Evolutionary conservation across 2,888 invertebrate genomes (phyloP), one percentile per base, ranked within the genome.

Genomic region (Nasonia oneida): DNA sequence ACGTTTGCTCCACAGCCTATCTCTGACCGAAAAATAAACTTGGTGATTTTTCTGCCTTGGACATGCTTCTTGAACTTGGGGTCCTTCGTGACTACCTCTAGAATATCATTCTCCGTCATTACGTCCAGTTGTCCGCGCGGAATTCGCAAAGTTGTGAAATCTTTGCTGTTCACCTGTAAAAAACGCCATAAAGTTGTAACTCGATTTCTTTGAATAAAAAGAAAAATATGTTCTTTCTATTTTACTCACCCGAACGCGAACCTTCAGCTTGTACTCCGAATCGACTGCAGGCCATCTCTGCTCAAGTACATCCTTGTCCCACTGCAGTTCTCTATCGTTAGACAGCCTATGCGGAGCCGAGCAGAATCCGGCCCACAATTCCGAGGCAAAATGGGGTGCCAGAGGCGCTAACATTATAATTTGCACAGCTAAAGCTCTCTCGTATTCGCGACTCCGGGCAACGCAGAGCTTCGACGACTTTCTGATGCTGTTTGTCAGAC

Each of bases 351-450:
- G 94, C 5, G 96, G 95, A 3, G 96, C 96, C 0, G 95, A 94
- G 57, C 94, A 94, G 90, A 97, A 96, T 77, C 96, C 97, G 37
- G 95, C 94, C 99, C 99, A 99, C 23, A 99, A 94, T 93, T 99
- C 98, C 0, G 97, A 97, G 53, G 98, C 96, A 93, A 98, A 98
- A 93, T 98, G 97, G 0, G 99, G 99, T 0, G 97, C 97, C 91
- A 98, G 95, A 0, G 99, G 98, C 4, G 98, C 96, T 67, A 98
- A 91, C 96, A 98, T 96, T 87, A 98, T 96, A 81, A 99, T 95
- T 90, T 98, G 96, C 42, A 95, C 94, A 0, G 96, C 97, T 82
- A 99, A 94, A 6, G 97, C 96, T 89, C 96, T 94, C 94, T 98
- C 97, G 93, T 95, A 98, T 90, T 97, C 96, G 82, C 94, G 94